Evolutionary conservation across 2,888 invertebrate genomes (phyloP).

Genomic region (Myopa testacea): DNA sequence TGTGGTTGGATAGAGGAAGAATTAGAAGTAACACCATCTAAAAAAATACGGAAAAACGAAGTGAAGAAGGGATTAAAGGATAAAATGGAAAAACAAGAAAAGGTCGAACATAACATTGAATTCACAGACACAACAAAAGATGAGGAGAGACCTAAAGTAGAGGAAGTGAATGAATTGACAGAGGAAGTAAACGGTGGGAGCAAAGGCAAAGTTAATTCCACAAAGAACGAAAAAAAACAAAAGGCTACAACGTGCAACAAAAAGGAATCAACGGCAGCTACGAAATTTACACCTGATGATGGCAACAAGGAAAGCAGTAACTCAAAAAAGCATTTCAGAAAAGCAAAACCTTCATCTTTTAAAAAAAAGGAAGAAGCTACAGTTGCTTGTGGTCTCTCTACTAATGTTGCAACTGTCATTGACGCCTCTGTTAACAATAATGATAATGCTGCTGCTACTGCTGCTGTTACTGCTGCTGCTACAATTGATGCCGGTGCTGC

Average conservation of each 20-base stretch:
- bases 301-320: no score
- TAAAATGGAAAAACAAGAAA: conserved; percentile 15
- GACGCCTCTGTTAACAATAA: neutral
- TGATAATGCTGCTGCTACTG: conserved; percentile 12
- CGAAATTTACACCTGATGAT: no score
- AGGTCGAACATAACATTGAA: neutral
- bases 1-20: conserved; percentile 60
- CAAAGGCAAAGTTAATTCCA: neutral
- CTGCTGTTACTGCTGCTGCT: neutral
- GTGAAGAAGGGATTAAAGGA: conserved; percentile 1
- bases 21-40: conserved; percentile 48
- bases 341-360: no score
- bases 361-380: no score
- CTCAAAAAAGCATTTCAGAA: no score
- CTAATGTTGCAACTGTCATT: neutral
- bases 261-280: no score
- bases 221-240: conserved; percentile 10
- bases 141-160: neutral
- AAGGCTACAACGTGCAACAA: no score
- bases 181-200: neutral
- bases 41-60: conserved; percentile 40
- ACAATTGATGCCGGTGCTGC: conserved; percentile 9
- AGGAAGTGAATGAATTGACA: neutral
- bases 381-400: neutral
- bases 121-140: neutral